Evolutionary conservation across 2,888 invertebrate species (phyloP).

Genomic region (Coenonympha glycerion): DNA sequence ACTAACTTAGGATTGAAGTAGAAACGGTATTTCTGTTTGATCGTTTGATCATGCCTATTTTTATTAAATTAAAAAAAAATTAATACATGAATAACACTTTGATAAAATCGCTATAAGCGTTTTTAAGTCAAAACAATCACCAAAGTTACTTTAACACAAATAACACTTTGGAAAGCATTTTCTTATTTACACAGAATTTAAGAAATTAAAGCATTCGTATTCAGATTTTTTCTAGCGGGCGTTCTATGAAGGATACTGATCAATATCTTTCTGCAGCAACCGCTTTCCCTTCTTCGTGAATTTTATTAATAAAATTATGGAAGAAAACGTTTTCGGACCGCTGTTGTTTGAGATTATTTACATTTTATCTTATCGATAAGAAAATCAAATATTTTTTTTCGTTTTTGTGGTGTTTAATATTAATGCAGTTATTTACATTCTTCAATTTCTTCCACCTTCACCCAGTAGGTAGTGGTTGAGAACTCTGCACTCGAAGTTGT

Average conservation of each 20-base stretch:
- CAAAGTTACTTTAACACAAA: background rate
- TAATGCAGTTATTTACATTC: too few species aligned
- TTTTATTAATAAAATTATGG: slow-evolving; percentile 24
- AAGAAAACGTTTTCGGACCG: slow-evolving; percentile 16
- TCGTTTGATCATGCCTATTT: too few species aligned
- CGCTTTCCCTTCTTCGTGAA: slow-evolving; percentile 20
- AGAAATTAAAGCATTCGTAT: background rate
- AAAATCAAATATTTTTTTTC: slow-evolving; percentile 1
- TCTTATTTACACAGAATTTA: background rate
- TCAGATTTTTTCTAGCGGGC: slow-evolving; percentile 12
- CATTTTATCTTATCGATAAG: background rate
- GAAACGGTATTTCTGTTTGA: too few species aligned
- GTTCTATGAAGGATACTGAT: slow-evolving; percentile 20
- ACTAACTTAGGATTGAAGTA: too few species aligned
- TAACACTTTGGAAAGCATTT: background rate
- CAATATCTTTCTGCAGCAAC: slow-evolving; percentile 25
- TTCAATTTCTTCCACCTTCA: too few species aligned
- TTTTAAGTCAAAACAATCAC: background rate
- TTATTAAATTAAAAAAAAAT: too few species aligned
- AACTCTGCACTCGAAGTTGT: too few species aligned
- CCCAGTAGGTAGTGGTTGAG: too few species aligned
- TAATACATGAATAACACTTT: too few species aligned
- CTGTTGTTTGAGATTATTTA: slow-evolving; percentile 5
- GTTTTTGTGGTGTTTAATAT: background rate
- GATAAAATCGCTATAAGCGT: too few species aligned